Base-by-base conservation (phyloP, 2,888 invertebrate species). In the Philhelius pedissequus region DNA sequence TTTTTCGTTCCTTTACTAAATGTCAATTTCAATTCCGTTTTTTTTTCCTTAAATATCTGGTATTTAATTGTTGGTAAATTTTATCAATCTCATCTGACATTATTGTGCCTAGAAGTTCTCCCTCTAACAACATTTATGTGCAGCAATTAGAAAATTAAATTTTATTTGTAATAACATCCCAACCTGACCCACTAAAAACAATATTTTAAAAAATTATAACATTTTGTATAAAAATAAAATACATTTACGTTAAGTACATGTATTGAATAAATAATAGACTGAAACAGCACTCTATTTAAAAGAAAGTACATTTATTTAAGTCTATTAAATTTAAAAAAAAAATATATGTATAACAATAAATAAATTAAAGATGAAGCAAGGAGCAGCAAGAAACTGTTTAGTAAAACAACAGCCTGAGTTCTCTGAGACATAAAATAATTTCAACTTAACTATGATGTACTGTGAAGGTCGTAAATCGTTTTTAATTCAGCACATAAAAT, bases 401-500 rank as follows among this genome's bases (percentile, higher is more conserved):
- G 32, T 22, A 25, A 3, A 58, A 45, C 38, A 48, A 54, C 77
- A 60, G 74, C 64, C 74, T 69, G 62, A 68, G 38, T 32, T 58
- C 25, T 15, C 8, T 58, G 62, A 58, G 83, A 69, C 83, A 74
- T 74, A 80, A 64, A 80, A 84, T 84, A 84, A 84, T 84, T 80
- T 38, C 69, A 81, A 74, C 77, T 86, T 81, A 86, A 86, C 81
- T 86, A 86, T 86, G 73, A 81, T 81, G 81, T 77, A 81, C 76
- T 77, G 76, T 73, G 62, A 81, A 81, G 81, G 73, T 81, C 77
- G 73, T 81, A 81, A 81, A 86, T 86, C 86, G 77, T 73, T 86
- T 81, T 81, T 81, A 86, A 81, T 81, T 86, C 74, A 81, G 77
- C 64, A 77, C 81, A 86, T 77, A 77, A 86, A 86, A 77, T 69